Evolutionary conservation across 1,140 invertebrate genomes (phyloP), one percentile per base, ranked within the genome.

Genomic region (Drosophila lacertosa): DNA sequence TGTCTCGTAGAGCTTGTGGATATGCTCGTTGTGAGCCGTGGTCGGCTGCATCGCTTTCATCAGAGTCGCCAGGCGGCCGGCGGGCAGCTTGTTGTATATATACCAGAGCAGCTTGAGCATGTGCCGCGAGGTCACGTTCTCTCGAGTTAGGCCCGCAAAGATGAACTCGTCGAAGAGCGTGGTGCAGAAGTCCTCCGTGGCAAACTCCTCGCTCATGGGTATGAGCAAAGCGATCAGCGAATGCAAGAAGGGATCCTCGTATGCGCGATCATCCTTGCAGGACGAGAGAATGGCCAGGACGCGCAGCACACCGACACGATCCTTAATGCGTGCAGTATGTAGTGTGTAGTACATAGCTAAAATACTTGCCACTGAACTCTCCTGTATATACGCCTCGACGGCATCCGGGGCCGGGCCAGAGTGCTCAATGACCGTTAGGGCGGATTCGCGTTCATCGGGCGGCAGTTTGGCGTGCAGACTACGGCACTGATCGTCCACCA

Each of bases 101-200:
- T 98, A 97, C 96, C 96, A 98, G 6, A 99, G 91, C 39, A 99
- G 92, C 91, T 98, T 97, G 20, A 99, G 92, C 75, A 99, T 93
- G 93, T 99, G 98, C 35, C 97, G 93, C 0, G 82, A 88, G n/a
- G 96, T 96, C 0, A 99, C 97, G 93, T 98, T 98, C 89, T 99
- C 97, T 63, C 95, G 94, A 4, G 94, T 94, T 29, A 98, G 93
- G 0, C 96, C 96, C 37, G 97, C 96, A 91, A 98, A 97, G 75
- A 99, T 97, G 90, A 99, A 99, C 91, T 99, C 98, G 92, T 99
- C 98, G 93, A 99, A 99, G 11, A 99, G 94, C 0, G 97, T 97
- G 1, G 97, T 98, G 92, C 97, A 99, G 88, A 99, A 99, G 74
- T 98, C 97, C 93, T 98, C 97, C 2, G 96, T 95, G 65, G 95